Evolutionary conservation across 1,140 invertebrate species (phyloP), one percentile per base, ranked within the genome.

Genomic region (Drosophila sechellia): DNA sequence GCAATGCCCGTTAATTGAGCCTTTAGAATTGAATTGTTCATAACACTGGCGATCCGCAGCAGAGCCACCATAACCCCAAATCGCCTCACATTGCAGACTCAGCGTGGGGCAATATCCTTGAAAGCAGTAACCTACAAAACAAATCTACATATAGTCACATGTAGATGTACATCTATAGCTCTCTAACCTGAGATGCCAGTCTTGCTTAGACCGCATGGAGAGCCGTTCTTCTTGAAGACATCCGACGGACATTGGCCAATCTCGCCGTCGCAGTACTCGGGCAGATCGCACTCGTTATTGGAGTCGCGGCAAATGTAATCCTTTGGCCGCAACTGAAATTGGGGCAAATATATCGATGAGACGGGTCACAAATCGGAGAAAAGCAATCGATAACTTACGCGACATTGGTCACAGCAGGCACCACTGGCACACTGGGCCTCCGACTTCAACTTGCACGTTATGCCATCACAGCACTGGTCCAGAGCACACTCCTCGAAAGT

Each of bases 401-500:
- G 96, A 92, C 97, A 98, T 75, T 97, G 95, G 75, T 96, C 95
- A 92, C 98, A 99, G 93, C 98, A 99, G 25, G 96, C 96, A 6
- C 98, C 98, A 13, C 95, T 95, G 34, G 97, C 97, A 93, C 98
- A 99, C 93, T 98, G 95, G 1, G 98, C 95, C 92, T 98, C 98
- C 53, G 95, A 95, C 53, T 95, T 97, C 22, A 99, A 94, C 65
- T 98, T 96, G 93, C 98, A 99, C 17, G 98, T 99, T 90, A 97
- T 96, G 54, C 97, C 97, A 93, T 99, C 98, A 93, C 98, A 99
- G 93, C 98, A 99, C 1, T 97, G 97, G 93, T 99, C 98, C 57
- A 95, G 93, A 22, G 95, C 94, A 93, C 98, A 99, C 77, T 98
- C 96, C 63, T 98, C 95, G 69, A 96, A 95, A 42, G 95, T 95